Base-by-base conservation (phyloP, 2,797 vertebrate genomes). In the Microchirus variegatus region DNA sequence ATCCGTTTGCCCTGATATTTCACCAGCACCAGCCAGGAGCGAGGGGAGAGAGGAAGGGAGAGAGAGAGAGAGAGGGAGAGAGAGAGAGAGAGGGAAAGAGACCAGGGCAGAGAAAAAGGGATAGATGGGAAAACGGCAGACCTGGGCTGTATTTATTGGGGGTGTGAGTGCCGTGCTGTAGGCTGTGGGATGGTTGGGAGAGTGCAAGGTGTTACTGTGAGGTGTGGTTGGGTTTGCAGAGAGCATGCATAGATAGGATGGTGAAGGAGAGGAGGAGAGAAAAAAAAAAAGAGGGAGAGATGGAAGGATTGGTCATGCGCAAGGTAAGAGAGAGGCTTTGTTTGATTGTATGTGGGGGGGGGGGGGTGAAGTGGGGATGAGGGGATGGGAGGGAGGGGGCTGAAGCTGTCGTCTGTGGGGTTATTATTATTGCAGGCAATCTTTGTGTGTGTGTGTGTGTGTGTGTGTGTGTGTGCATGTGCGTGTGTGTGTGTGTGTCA, bases 1-100 rank as follows among this genome's bases (percentile, higher is more conserved):
- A 92, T 93, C 91, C 87, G 89, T 93, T 93, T 93, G 91, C 90
- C 90, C 91, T 90, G 91, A 93, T 92, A 92, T 92, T 93, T 91
- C 90, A 90, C 88, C 90, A 91, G 91, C 92, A 91, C 90, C 88
- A 92, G 92, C 87, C 91, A 90, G 90, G 86, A 92, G 89, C 83
- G 81, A 91, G 83, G 85, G 88, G 87, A 81, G 81, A 82, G 83
- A 73, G 80, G 75, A 78, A 80, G 77, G 84, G 63, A 85, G 73
- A 83, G 80, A 68, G 69, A 40, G 59, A 78, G 54, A 70, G 77
- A 54, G 74, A 70, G 70, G 72, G 77, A 63, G 69, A 74, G 62
- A 42, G 67, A 80, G 78, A 81, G 84, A 80, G 78, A 66, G 68
- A 75, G 83, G 53, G 78, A 61, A 66, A 64, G 72, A 84, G 86